These are phyloP conservation scores for Nephrotoma appendiculata DNA, from an alignment of 2,888 invertebrate species.

Conservation along the genomic window DNA sequence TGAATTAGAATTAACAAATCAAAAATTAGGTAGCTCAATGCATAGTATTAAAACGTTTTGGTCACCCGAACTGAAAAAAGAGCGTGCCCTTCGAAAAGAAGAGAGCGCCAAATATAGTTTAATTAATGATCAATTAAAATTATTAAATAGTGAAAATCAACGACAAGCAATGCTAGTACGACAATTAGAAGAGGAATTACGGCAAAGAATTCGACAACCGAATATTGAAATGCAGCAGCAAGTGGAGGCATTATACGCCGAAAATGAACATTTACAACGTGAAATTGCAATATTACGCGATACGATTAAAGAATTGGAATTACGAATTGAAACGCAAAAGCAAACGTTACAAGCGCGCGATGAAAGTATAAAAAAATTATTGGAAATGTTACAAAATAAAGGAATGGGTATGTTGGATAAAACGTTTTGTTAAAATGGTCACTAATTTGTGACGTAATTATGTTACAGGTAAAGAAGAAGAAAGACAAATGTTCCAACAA, in stretches of 20 bases:
- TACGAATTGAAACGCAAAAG: conserved; percentile 95
- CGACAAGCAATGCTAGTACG: conserved; percentile 93
- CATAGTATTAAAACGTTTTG: conserved; percentile 99
- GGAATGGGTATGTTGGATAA: conserved; percentile 66
- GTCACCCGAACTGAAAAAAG: conserved; percentile 99
- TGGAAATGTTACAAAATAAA: conserved; percentile 97
- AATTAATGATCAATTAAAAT: conserved; percentile 90
- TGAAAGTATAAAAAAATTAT: conserved; percentile 94
- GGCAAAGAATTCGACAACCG: conserved; percentile 76
- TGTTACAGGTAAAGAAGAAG: conserved; percentile 81
- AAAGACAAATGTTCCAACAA: conserved; percentile 91
- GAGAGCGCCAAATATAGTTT: conserved; percentile 94
- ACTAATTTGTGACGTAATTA: not conserved
- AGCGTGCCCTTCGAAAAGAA: conserved; percentile 89
- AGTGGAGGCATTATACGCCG: conserved; percentile 79
- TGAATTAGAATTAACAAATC: conserved; percentile 89
- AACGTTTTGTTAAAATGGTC: not conserved
- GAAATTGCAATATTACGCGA: conserved; percentile 87
- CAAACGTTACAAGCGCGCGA: conserved; percentile 93
- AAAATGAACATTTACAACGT: conserved; percentile 86
- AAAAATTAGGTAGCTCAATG: conserved; percentile 97
- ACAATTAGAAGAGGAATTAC: conserved; percentile 82
- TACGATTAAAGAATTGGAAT: conserved; percentile 91
- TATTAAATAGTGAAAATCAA: conserved; percentile 94
- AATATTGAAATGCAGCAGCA: conserved; percentile 86